These are phyloP conservation scores for Drosophila differens DNA, from an alignment of 2,888 invertebrate genomes.

Conservation along the genomic window DNA sequence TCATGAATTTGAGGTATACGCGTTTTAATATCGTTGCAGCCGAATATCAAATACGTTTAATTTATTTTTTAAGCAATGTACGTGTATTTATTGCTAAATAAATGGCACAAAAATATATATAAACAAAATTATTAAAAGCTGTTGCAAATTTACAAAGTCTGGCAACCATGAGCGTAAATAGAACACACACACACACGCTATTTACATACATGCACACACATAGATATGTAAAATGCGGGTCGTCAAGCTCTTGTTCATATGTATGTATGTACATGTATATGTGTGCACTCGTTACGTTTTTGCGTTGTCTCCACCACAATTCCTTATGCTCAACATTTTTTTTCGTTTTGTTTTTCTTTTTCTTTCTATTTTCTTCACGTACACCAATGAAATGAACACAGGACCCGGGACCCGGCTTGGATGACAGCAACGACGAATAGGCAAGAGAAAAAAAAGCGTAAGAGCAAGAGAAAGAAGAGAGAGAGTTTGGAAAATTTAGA, in stretches of 20 bases:
- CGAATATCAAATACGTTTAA: slow-evolving; percentile 13
- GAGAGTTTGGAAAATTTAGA: slow-evolving; percentile 76
- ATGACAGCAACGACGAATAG: slow-evolving; percentile 52
- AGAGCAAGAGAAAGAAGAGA: slow-evolving; percentile 51
- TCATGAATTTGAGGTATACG: slow-evolving; percentile 64
- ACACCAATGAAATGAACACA: slow-evolving; percentile 15
- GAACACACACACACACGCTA: slow-evolving; percentile 17
- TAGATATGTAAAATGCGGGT: slow-evolving; percentile 7
- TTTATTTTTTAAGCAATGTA: background rate
- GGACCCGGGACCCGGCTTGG: slow-evolving; percentile 62
- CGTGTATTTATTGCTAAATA: background rate
- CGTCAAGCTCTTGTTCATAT: slow-evolving; percentile 11
- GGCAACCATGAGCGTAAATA: slow-evolving; percentile 55
- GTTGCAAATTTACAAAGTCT: slow-evolving; percentile 1
- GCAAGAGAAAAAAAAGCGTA: slow-evolving; percentile 26
- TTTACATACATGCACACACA: slow-evolving; percentile 6
- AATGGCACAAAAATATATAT: background rate
- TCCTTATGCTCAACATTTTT: slow-evolving; percentile 36
- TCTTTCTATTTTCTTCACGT: slow-evolving; percentile 33
- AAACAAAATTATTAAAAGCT: background rate
- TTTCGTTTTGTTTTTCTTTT: slow-evolving; percentile 39
- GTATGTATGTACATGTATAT: background rate
- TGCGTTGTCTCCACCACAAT: slow-evolving; percentile 3
- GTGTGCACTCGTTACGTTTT: slow-evolving; percentile 22
- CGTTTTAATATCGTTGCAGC: slow-evolving; percentile 36